Percentiles rank a stretch among this genome's conserved stretches.
phyloP scores from a whole-genome alignment of 1,140 invertebrate species.

The Hyposmocoma kahamanoa region DNA sequence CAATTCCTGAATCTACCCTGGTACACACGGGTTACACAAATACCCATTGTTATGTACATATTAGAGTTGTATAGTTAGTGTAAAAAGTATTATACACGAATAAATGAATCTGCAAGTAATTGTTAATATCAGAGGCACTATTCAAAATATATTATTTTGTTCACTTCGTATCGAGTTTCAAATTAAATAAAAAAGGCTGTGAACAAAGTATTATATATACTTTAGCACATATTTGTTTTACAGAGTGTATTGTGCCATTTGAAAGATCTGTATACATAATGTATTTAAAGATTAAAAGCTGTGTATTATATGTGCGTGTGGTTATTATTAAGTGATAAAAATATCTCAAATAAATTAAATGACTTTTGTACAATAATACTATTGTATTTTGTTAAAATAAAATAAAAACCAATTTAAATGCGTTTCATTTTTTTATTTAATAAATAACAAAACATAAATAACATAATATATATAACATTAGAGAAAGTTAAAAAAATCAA shows the following conservation, averaged over 20 bases:
- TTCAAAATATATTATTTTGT: conserved; percentile 24
- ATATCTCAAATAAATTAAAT: conserved; percentile 37
- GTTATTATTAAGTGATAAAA: conserved; percentile 12
- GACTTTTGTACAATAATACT: conserved; percentile 36
- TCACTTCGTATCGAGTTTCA: conserved; percentile 25
- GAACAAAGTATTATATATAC: conserved; percentile 36
- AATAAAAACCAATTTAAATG: conserved; percentile 14
- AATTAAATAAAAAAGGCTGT: conserved; percentile 43
- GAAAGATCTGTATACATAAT: conserved; percentile 22
- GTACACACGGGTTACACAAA: too few relatives aligned
- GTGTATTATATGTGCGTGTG: conserved; percentile 11
- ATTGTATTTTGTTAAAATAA: conserved; percentile 45
- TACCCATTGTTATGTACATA: too few relatives aligned
- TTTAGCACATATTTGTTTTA: conserved; percentile 13
- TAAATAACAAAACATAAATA: conserved; percentile 6
- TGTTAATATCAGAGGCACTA: background rate
- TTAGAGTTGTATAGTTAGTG: too few relatives aligned
- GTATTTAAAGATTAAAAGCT: background rate
- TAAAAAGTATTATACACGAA: background rate
- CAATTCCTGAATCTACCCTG: too few relatives aligned
- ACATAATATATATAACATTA: background rate
- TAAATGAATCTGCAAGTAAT: background rate
- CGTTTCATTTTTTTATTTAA: background rate
- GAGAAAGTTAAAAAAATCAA: background rate
- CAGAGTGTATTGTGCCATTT: conserved; percentile 50